Evolutionary conservation across 2,888 invertebrate species (phyloP).

Genomic region (Nemurella pictetii): DNA sequence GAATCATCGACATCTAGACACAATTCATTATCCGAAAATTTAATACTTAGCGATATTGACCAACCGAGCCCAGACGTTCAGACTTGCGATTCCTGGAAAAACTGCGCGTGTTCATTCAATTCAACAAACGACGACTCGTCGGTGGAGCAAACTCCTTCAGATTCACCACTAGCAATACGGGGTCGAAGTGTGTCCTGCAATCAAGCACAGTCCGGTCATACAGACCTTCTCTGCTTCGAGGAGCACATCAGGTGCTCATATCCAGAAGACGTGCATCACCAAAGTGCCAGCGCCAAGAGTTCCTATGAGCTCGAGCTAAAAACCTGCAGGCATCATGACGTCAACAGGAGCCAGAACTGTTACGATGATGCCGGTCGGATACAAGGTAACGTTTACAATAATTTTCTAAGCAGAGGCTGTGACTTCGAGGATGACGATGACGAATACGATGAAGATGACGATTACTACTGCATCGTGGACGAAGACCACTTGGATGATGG

Average conservation of each 20-base stretch:
- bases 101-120: background rate
- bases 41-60: background rate
- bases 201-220: background rate
- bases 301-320: background rate
- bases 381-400: background rate
- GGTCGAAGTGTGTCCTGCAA: constrained; percentile 13
- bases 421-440: constrained; percentile 14
- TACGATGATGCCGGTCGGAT: background rate
- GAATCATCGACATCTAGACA: background rate
- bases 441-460: background rate
- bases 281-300: background rate
- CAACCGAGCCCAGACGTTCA: background rate
- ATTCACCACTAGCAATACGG: background rate
- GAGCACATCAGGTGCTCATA: background rate
- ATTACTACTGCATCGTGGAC: background rate
- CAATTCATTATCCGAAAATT: background rate
- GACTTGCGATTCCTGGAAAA: background rate
- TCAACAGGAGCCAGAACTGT: background rate
- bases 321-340: background rate
- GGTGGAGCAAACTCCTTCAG: background rate
- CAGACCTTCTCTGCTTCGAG: background rate
- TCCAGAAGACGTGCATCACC: background rate
- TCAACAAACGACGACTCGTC: background rate
- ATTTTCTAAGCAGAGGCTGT: background rate
- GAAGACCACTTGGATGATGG: background rate